Percentiles rank a stretch among this genome's conserved stretches.
Evolutionary conservation across 1,140 invertebrate genomes (phyloP).

Genomic region (Meloidogyne floridensis): DNA sequence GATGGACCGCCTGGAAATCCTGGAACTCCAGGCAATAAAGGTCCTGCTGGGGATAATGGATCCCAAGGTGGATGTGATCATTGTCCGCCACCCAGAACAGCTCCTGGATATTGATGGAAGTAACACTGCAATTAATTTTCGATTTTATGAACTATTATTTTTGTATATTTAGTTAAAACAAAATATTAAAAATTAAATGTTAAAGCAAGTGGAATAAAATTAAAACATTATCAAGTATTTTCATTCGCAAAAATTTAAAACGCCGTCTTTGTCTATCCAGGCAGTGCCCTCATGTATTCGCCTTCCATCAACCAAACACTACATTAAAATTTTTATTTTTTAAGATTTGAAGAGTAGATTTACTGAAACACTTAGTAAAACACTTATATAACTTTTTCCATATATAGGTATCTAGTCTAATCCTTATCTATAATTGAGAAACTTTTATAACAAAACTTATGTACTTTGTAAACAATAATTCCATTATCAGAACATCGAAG

Average conservation of each 20-base stretch:
- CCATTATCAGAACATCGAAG: slow-evolving; percentile 49
- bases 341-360: too few species aligned
- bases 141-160: background rate
- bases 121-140: background rate
- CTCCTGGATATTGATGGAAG: slow-evolving; percentile 9
- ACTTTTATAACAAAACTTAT: background rate
- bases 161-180: background rate
- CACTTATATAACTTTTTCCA: too few species aligned
- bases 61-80: slow-evolving; percentile 17
- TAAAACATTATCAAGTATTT: background rate
- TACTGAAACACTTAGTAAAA: too few species aligned
- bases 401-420: too few species aligned
- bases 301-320: slow-evolving; percentile 2
- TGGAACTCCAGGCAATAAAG: background rate
- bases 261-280: slow-evolving; percentile 50
- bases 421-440: too few species aligned
- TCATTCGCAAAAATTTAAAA: slow-evolving; percentile 46
- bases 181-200: background rate
- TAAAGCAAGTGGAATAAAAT: too few species aligned
- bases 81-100: slow-evolving; percentile 20
- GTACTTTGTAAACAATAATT: slow-evolving; percentile 41
- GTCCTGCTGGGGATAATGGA: background rate
- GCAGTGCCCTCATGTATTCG: slow-evolving; percentile 40
- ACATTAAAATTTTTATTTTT: too few species aligned
- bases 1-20: slow-evolving; percentile 33